Percentiles rank a stretch among this genome's conserved stretches.
Evolutionary conservation across 2,113 vertebrate species (phyloP).

Genomic region (Anoplopoma fimbria): DNA sequence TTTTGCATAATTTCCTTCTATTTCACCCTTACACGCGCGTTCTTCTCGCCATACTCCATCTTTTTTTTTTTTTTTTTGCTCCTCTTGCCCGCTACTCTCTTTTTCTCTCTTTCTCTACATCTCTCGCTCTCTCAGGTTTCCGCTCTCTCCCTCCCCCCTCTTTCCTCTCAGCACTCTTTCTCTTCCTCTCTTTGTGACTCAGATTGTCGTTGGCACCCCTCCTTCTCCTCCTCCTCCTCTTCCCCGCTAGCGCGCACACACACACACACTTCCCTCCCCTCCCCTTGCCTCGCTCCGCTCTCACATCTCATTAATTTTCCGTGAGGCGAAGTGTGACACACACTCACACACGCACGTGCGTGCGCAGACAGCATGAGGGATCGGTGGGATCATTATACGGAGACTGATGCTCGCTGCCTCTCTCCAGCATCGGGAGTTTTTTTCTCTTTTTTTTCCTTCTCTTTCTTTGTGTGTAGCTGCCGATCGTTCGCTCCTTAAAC

Average conservation of each 20-base stretch:
- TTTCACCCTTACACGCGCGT: slow-evolving; percentile 43
- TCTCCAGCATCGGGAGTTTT: slow-evolving; percentile 65
- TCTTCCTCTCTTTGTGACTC: slow-evolving; percentile 84
- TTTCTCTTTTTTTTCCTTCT: neutral
- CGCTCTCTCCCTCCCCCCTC: slow-evolving; percentile 61
- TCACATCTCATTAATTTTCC: slow-evolving; percentile 84
- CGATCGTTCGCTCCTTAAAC: slow-evolving; percentile 55
- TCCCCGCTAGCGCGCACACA: slow-evolving; percentile 41
- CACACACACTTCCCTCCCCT: slow-evolving; percentile 39
- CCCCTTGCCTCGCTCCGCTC: slow-evolving; percentile 72
- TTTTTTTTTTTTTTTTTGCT: slow-evolving; percentile 28
- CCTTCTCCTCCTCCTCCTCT: slow-evolving; percentile 46
- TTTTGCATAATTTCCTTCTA: slow-evolving; percentile 49
- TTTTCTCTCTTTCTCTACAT: slow-evolving; percentile 58
- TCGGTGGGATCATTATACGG: slow-evolving; percentile 77
- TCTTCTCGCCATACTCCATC: slow-evolving; percentile 51
- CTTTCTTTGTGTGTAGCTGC: slow-evolving; percentile 60
- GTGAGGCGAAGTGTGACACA: slow-evolving; percentile 80
- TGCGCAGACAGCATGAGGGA: slow-evolving; percentile 70
- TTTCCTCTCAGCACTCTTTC: slow-evolving; percentile 74
- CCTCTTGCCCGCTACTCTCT: slow-evolving; percentile 46
- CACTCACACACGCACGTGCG: slow-evolving; percentile 17
- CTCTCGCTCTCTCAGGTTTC: slow-evolving; percentile 70
- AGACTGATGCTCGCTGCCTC: slow-evolving; percentile 77
- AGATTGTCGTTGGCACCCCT: slow-evolving; percentile 80